Conservation (phyloP, 2,888 invertebrate genomes). For the Drosophila mimetica region DNA sequence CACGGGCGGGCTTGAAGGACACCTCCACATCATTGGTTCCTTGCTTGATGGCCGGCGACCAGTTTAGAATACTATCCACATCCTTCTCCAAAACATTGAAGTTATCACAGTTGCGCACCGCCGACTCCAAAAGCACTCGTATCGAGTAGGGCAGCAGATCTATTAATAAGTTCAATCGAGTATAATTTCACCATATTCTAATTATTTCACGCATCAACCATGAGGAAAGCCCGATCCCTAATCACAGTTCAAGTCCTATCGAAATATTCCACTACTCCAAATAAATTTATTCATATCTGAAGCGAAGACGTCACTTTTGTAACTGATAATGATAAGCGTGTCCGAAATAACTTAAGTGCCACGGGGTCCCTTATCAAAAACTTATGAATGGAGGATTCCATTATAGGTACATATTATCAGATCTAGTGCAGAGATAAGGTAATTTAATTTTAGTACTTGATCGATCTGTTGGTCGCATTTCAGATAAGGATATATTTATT, state of each 20-base stretch:
- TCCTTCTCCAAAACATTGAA: slow-evolving; percentile 95
- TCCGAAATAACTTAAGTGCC: background rate
- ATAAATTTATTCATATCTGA: background rate
- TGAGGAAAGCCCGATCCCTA: background rate
- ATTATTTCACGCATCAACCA: background rate
- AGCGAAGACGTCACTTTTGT: background rate
- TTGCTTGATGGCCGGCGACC: slow-evolving; percentile 87
- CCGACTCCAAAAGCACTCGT: slow-evolving; percentile 96
- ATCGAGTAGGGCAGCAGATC: slow-evolving; percentile 95
- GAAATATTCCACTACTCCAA: background rate
- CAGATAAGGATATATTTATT: background rate
- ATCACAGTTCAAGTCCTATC: background rate
- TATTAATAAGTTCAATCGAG: slow-evolving; percentile 76
- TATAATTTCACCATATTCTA: background rate
- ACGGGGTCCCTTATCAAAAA: background rate
- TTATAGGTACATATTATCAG: background rate
- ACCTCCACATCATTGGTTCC: slow-evolving; percentile 91
- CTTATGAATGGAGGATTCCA: slow-evolving; percentile 2
- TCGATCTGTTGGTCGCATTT: background rate
- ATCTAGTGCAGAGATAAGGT: background rate
- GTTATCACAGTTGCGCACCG: slow-evolving; percentile 97
- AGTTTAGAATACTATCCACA: slow-evolving; percentile 94
- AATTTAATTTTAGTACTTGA: background rate
- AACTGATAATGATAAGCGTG: slow-evolving; percentile 1
- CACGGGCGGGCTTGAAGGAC: slow-evolving; percentile 97